Conservation (phyloP, 2,888 invertebrate species). For the Autographa pulchrina region DNA sequence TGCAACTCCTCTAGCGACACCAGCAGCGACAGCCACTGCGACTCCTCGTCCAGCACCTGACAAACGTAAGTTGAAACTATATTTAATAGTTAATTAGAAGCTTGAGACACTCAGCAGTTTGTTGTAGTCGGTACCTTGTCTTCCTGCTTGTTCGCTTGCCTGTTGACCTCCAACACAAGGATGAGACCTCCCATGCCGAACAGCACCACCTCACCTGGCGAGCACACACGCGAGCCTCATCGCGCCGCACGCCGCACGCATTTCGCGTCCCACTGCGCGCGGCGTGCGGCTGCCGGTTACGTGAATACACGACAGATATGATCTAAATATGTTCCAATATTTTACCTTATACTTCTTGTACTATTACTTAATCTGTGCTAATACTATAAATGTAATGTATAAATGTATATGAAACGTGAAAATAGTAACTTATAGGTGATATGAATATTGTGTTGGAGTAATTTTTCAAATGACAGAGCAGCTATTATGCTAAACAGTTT, state of each 20-base stretch:
- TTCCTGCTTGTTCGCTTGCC: slow-evolving; percentile 67
- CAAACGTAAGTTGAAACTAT: background rate
- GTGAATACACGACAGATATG: too few relatives aligned
- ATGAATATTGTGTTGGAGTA: background rate
- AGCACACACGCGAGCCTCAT: background rate
- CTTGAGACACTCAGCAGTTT: background rate
- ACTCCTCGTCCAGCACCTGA: slow-evolving; percentile 57
- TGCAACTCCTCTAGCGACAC: slow-evolving; percentile 63
- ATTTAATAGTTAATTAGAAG: background rate
- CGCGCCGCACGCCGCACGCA: background rate
- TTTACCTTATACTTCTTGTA: too few relatives aligned
- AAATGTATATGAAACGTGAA: too few relatives aligned
- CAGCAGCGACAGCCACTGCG: slow-evolving; percentile 62
- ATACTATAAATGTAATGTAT: too few relatives aligned
- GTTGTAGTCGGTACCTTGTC: slow-evolving; percentile 34
- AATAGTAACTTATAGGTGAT: background rate
- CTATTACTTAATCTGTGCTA: too few relatives aligned
- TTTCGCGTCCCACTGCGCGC: too few relatives aligned
- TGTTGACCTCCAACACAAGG: slow-evolving; percentile 67
- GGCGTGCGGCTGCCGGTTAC: too few relatives aligned
- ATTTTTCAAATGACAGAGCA: too few relatives aligned
- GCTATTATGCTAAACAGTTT: too few relatives aligned
- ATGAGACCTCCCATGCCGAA: slow-evolving; percentile 66
- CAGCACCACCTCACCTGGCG: slow-evolving; percentile 67
- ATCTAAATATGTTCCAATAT: background rate